Base-by-base conservation (phyloP, 2,888 invertebrate species). In the Artemia sp. region DNA sequence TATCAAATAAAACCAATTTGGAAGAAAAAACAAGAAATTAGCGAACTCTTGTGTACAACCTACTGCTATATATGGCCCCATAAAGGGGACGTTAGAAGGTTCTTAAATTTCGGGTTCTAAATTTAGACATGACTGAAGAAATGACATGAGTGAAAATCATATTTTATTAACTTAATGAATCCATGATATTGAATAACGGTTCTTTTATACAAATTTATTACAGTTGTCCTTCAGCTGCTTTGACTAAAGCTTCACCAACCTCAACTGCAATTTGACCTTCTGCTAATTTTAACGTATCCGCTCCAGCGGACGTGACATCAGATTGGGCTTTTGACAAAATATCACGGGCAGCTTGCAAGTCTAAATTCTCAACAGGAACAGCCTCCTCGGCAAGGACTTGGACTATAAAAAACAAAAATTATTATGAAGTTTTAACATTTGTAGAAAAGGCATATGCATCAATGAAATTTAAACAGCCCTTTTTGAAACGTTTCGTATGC, bases 351-450 rank as follows among this genome's bases (percentile, higher is more conserved):
- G 91, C 90, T 70, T 83, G 79, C 67, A 81, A 79, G 80, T 97
- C 96, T 72, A 97, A 79, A 75, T 84, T 84, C 74, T 91, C 92
- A 67, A 96, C 76, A 12, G 86, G 85, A 75, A 90, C 91, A 11
- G 95, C 96, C 81, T 97, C 97, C 80, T 97, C 96, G 52, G 96
- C 96, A 73, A 97, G 81, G 69, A 94, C 85, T 84, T 97, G 96
- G 70, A 82, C 82, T 74, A 70, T 14, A 72, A 71, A 70, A 51
- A 72, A 66, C 1, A 51, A 50, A 14, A 10, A 24, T 12, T 50
- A 69, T 14, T 12, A 12, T 19, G 12, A 3, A 52, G 51, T n/a
- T 52, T 38, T 53, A 8, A 38, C 6, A 38, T 38, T 5, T 38
- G 38, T 38, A 38, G 3, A 38, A 38, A 38, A 67, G 3, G n/a